These are phyloP conservation scores for Melipona beecheii DNA, from an alignment of 2,888 invertebrate genomes.

Conservation along the genomic window DNA sequence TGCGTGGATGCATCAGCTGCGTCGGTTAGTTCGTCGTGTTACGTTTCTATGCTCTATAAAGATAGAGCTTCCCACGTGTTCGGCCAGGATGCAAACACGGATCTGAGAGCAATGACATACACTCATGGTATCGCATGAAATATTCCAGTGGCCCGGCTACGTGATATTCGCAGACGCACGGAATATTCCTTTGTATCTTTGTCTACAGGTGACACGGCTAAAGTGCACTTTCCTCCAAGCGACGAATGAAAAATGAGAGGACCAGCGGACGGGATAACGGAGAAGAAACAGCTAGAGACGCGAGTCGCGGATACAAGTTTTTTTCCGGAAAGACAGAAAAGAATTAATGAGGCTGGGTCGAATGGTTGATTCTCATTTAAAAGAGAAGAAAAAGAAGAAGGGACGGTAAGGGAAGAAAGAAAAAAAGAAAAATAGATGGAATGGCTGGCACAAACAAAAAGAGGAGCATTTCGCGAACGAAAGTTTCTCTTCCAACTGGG, in stretches of 20 bases:
- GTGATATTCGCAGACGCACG: conserved; percentile 64
- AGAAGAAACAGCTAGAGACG: conserved; percentile 11
- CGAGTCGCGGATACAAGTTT: conserved; percentile 43
- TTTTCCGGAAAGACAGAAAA: conserved; percentile 30
- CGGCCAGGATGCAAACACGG: conserved; percentile 41
- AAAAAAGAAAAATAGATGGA: background rate
- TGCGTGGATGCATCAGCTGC: conserved; percentile 33
- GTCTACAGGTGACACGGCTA: conserved; percentile 68
- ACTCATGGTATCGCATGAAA: conserved; percentile 63
- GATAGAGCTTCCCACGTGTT: conserved; percentile 35
- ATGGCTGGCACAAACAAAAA: conserved; percentile 1
- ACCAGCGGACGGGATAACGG: conserved; percentile 35
- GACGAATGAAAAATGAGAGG: conserved; percentile 69
- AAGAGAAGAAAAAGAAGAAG: background rate
- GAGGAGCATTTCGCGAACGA: conserved; percentile 35
- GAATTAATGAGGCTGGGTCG: conserved; percentile 61
- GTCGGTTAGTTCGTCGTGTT: background rate
- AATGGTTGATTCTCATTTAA: conserved; percentile 53
- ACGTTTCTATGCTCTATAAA: background rate
- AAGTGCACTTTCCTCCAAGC: conserved; percentile 67
- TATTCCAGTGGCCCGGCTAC: conserved; percentile 64
- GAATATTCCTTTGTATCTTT: conserved; percentile 72
- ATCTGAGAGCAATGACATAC: conserved; percentile 54
- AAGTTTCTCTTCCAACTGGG: conserved; percentile 50
- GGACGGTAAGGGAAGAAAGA: background rate